Evolutionary conservation across 2,888 invertebrate species (phyloP).

Genomic region (Hydrotaea diabolus): DNA sequence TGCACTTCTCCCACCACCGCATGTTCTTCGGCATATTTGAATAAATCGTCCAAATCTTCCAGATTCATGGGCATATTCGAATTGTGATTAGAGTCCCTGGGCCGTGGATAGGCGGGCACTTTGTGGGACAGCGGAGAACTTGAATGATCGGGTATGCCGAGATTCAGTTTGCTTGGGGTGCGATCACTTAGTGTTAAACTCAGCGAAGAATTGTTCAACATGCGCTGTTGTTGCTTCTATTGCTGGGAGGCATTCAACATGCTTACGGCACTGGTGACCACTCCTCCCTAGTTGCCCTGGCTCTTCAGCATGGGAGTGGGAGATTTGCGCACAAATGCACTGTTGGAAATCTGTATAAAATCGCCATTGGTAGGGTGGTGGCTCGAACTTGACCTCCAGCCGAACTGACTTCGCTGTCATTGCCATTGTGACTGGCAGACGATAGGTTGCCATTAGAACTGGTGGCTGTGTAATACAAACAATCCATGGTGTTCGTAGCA

Average conservation of each 20-base stretch:
- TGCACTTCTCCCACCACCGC: constrained; percentile 75
- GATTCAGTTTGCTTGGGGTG: constrained; percentile 78
- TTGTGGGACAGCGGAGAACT: constrained; percentile 66
- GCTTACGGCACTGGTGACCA: constrained; percentile 56
- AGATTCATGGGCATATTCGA: constrained; percentile 84
- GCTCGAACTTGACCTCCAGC: constrained; percentile 81
- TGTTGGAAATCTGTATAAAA: constrained; percentile 84
- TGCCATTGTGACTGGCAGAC: constrained; percentile 71
- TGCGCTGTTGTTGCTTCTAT: constrained; percentile 66
- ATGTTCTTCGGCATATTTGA: constrained; percentile 89
- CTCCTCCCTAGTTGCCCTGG: constrained; percentile 70
- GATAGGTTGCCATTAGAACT: constrained; percentile 71
- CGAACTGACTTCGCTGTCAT: constrained; percentile 70
- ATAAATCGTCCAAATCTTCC: constrained; percentile 87
- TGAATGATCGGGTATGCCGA: constrained; percentile 78
- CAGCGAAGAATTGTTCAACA: constrained; percentile 81
- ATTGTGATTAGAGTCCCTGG: constrained; percentile 81
- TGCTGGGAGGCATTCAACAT: constrained; percentile 61
- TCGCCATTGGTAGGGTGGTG: constrained; percentile 85
- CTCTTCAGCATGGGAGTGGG: constrained; percentile 81
- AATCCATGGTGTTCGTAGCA: constrained; percentile 76
- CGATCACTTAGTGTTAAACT: constrained; percentile 76
- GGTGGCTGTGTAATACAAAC: constrained; percentile 71
- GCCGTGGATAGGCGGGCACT: constrained; percentile 47
- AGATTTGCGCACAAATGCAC: constrained; percentile 82